These are phyloP conservation scores for Ridgeia piscesae DNA, from an alignment of 1,140 invertebrate genomes.

Conservation along the genomic window DNA sequence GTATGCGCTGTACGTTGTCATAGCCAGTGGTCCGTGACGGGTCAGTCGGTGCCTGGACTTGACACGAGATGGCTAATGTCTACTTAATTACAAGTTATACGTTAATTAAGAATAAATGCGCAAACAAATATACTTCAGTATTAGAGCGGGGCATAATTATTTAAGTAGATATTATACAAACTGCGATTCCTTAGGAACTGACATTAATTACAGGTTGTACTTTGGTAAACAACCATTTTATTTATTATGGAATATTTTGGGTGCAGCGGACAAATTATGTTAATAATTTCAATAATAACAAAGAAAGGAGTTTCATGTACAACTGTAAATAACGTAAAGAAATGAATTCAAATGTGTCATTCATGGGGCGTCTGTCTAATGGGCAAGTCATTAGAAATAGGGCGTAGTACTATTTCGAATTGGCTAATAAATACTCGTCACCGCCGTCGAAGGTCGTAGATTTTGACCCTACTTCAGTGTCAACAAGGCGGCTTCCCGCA, in stretches of 20 bases:
- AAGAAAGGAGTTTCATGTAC: background rate
- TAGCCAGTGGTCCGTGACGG: background rate
- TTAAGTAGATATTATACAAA: background rate
- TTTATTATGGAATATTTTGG: background rate
- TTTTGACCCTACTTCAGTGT: background rate
- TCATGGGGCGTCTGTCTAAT: background rate
- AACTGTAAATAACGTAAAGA: no score
- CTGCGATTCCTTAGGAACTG: no score
- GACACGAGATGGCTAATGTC: background rate
- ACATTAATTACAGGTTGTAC: background rate
- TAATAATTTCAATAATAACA: background rate
- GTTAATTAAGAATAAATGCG: background rate
- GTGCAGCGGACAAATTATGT: background rate
- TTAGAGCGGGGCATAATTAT: background rate
- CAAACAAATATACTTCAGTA: background rate
- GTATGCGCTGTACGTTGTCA: background rate
- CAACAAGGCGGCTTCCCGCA: background rate
- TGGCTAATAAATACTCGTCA: background rate
- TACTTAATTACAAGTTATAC: background rate
- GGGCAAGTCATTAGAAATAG: background rate
- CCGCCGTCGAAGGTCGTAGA: background rate
- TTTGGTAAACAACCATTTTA: background rate
- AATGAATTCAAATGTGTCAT: background rate
- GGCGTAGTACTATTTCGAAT: background rate
- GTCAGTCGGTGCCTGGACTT: background rate